Evolutionary conservation across 2,797 vertebrate species (phyloP), one percentile per base, ranked within the genome.

Genomic region (Crocidura indochinensis): DNA sequence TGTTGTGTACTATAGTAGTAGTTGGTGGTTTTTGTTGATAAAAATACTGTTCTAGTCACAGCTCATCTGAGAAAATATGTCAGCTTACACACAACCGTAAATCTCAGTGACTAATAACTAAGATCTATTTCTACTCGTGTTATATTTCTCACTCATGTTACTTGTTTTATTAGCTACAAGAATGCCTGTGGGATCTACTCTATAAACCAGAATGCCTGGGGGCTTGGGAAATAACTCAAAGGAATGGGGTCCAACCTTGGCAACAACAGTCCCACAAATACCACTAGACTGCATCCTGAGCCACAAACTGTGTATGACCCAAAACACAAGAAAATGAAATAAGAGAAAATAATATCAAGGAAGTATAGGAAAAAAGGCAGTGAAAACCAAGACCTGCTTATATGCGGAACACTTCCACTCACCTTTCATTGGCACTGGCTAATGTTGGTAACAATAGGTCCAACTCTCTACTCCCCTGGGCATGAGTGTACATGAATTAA

Each of bases 1-100:
- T 68, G 7, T 87, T 85, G 26, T 88, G 6, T 85, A 8, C 11
- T 49, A 92, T 88, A 86, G 15, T 53, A 90, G 6, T 86, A 71
- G 24, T 91, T 83, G 47, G 74, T 87, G 60, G 49, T 69, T 82
- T 5, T 84, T 79, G 26, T 84, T 89, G 82, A 72, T 82, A 46
- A 88, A 87, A 68, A 29, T 67, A 44, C 26, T 89, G 15, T 87
- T 82, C 19, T 62, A 62, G 51, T 64, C 31, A 38, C 10, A 60
- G 74, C 38, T 20, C 67, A 69, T 81, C 10, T 86, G 11, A 53
- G 80, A 77, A 87, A 81, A 49, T 29, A 3, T 44, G 14, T 47
- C 65, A 91, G 9, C 19, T 80, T 81, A 77, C 3, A 93, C 46
- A 7, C 47, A 82, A 38, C 60, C 56, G 15, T 74, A 65, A 67